phyloP scores from a whole-genome alignment of 2,888 invertebrate genomes.

The Ptychoptera albimana region DNA sequence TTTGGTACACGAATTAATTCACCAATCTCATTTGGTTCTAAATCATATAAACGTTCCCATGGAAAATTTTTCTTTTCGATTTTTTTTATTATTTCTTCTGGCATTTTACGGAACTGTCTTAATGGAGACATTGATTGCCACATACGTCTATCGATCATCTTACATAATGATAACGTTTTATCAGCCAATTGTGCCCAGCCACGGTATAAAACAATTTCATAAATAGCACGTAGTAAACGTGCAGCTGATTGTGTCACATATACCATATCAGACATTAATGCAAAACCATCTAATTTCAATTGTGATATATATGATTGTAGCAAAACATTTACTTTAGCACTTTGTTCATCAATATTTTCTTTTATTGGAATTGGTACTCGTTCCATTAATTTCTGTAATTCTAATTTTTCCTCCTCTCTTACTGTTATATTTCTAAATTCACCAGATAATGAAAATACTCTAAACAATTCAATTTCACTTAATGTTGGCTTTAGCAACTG shows the following conservation, averaged over 20 bases:
- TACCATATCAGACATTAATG: slow-evolving; percentile 98
- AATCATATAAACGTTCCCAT: slow-evolving; percentile 87
- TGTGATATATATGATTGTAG: slow-evolving; percentile 97
- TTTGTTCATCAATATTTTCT: slow-evolving; percentile 92
- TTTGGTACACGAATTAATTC: slow-evolving; percentile 42
- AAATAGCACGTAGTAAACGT: slow-evolving; percentile 87
- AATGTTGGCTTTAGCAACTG: slow-evolving; percentile 90
- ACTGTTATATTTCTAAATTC: slow-evolving; percentile 92
- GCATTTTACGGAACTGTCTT: slow-evolving; percentile 93
- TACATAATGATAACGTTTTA: slow-evolving; percentile 87
- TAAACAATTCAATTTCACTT: slow-evolving; percentile 92
- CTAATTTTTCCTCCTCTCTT: slow-evolving; percentile 90
- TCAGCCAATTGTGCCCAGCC: slow-evolving; percentile 98
- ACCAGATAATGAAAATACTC: slow-evolving; percentile 94
- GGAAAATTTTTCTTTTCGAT: slow-evolving; percentile 96
- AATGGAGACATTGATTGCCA: slow-evolving; percentile 99
- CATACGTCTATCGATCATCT: slow-evolving; percentile 98
- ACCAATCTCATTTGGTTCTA: slow-evolving; percentile 94
- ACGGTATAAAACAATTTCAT: slow-evolving; percentile 82
- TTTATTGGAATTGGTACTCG: slow-evolving; percentile 98
- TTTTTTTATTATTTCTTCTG: slow-evolving; percentile 90
- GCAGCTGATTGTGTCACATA: slow-evolving; percentile 97
- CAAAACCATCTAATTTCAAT: slow-evolving; percentile 94
- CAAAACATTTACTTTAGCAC: slow-evolving; percentile 87
- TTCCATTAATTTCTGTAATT: slow-evolving; percentile 78